Evolutionary conservation across 2,113 vertebrate genomes (phyloP), one percentile per base, ranked within the genome.

Genomic region (Psammodynastes pulverulentus): DNA sequence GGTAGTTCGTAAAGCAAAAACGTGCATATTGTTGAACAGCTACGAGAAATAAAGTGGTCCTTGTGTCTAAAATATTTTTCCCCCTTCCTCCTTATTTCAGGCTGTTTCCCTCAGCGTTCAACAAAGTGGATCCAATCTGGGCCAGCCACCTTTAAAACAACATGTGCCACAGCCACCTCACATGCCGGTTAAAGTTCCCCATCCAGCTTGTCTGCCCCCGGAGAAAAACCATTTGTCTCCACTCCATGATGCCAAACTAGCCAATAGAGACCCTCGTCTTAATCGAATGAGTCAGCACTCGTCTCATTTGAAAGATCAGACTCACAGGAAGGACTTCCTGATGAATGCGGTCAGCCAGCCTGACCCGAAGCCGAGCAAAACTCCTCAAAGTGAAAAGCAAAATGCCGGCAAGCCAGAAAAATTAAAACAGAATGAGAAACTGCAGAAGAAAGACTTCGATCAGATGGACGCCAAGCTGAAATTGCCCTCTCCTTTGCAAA

Each of bases 181-280:
- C 84, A 94, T 97, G 95, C 84, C 97, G 90, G 94, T 95, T 93
- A 95, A 98, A 97, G 90, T 96, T 88, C 95, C 93, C 84, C 98
- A 97, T 87, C 95, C 97, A 1, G 87, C 96, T 92, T 93, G 98
- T 13, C 94, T 96, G 87, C 97, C 96, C 67, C 91, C 96, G 10
- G 97, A 98, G 89, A 98, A 98, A 93, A 97, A 1, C 72, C 97
- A 94, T 67, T 96, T 98, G 72, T 98, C 98, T 96, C 96, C 96
- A 45, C 97, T 97, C 93, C 96, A 98, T 43, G 99, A 99, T 58
- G 39, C 97, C 23, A 99, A 99, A 95, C 94, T 97, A 15, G 94
- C 98, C 43, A 98, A 98, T 72, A 97, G 99, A 94, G 99, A 99
- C 96, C 99, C 99, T 51, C 98, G 99, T 46, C 97, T 99, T 92